Evolutionary conservation across 2,113 vertebrate genomes (phyloP), one percentile per base, ranked within the genome.

Genomic region (Datnioides undecimradiatus): DNA sequence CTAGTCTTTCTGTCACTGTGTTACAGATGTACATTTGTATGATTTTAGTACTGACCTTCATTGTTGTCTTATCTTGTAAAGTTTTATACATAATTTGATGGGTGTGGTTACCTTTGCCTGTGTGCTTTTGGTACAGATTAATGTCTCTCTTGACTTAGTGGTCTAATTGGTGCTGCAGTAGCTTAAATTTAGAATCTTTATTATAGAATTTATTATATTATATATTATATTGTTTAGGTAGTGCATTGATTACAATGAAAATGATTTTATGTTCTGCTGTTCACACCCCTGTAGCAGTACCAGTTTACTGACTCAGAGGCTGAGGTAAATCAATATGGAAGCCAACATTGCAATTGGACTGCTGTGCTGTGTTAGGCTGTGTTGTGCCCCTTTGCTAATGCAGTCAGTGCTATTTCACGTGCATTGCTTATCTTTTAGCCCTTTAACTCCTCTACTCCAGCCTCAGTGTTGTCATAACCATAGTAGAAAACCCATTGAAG

Each of bases 221-320:
- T n/a, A n/a, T 63, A 34, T 63, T 27, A 3, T 16, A 19, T 29
- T n/a, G 11, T 80, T 92, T 76, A 91, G 80, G 73, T 91, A 19
- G 85, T 88, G 13, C 81, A 79, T 92, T 81, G 87, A 95, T n/a
- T n/a, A n/a, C n/a, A n/a, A 85, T 97, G 96, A 97, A 84, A 85
- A 89, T 77, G 31, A 27, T 80, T 93, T 95, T 95, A 93, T 95
- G 87, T 94, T 76, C 79, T 94, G 93, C 95, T 95, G 93, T 93
- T 95, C 93, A 93, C 93, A 91, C 95, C 93, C 94, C 91, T 95
- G 79, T 97, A 98, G 98, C 97, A 98, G 95, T 98, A 98, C 97
- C 97, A 98, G 96, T 97, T 97, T 97, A 97, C 96, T 96, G 96
- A 98, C 94, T 96, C 95, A 96, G 96, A 97, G 89, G 96, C 96